Evolutionary conservation across 2,797 vertebrate genomes (phyloP), one percentile per base, ranked within the genome.

Genomic region (Oreochromis grahami): DNA sequence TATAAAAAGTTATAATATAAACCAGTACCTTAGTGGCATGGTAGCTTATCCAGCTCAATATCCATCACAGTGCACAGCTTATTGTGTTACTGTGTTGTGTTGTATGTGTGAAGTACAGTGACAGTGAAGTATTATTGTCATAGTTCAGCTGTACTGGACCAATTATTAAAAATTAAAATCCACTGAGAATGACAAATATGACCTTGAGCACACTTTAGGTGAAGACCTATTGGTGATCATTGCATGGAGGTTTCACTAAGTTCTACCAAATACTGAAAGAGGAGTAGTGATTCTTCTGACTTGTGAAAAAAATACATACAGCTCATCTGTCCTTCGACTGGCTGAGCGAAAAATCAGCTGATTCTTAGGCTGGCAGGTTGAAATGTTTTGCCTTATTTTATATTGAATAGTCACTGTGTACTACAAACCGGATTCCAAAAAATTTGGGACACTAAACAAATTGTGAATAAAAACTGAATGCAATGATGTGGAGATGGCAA

Each of bases 341-440:
- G n/a, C 21, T 43, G 0, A 70, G 65, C 38, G 0, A 70, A 7
- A 70, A 70, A 70, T 45, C 65, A 26, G 15, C 68, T 12, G 24
- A 5, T 29, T 48, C 43, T 72, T 29, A 19, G 43, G 68, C 24
- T 48, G 43, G 10, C 26, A 12, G 29, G 10, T 29, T 12, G 14
- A 26, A 70, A 26, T 13, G 14, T 45, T 70, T 45, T 70, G 65
- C n/a, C 41, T 68, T 26, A 43, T 43, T 43, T 68, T 38, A 65
- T 38, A 38, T 38, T 36, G 34, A 38, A 38, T 21, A 21, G 10
- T 36, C 34, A n/a, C 21, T 24, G n/a, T 43, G 38, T 26, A 29
- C 68, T 12, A 48, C n/a, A n/a, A n/a, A n/a, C n/a, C n/a, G n/a
- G n/a, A n/a, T n/a, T n/a, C n/a, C n/a, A n/a, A n/a, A n/a, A n/a